Percentiles rank a stretch among this genome's conserved stretches.
These are phyloP conservation scores for Polypedilum pembai DNA, from an alignment of 1,140 invertebrate species.

Conservation along the genomic window DNA sequence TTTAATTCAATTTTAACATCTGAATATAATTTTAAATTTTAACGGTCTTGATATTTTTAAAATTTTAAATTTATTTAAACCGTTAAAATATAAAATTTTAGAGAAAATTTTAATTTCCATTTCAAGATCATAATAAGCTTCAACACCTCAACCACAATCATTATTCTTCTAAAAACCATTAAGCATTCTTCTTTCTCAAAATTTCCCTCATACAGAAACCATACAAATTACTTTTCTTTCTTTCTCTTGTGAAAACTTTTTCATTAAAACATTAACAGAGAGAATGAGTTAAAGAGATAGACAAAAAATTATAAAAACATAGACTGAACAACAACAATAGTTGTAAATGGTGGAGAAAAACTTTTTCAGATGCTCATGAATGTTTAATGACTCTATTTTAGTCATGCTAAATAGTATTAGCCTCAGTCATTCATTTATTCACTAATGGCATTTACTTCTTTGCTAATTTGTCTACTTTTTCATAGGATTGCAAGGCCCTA, in stretches of 20 bases:
- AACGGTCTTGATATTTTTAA: background rate
- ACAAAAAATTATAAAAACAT: background rate
- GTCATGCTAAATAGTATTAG: no score
- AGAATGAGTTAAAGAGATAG: background rate
- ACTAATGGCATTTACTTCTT: background rate
- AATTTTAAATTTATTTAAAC: no score
- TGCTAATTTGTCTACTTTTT: conserved; percentile 42
- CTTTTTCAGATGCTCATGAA: background rate
- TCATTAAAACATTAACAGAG: background rate
- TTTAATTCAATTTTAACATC: background rate
- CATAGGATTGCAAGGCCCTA: conserved; percentile 68
- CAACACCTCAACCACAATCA: conserved; percentile 8
- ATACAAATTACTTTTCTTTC: background rate
- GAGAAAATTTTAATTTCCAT: background rate
- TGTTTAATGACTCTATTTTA: background rate
- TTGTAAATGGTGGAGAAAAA: conserved; percentile 6
- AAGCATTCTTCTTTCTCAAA: background rate
- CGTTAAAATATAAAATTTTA: no score
- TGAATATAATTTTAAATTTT: background rate
- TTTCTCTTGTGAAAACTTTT: background rate
- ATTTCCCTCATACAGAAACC: no score
- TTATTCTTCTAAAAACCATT: background rate
- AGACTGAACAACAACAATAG: background rate
- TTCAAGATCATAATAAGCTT: conserved; percentile 10
- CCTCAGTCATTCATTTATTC: no score